phyloP scores from a whole-genome alignment of 2,113 vertebrate genomes.

The Oreochromis tanganicae region DNA sequence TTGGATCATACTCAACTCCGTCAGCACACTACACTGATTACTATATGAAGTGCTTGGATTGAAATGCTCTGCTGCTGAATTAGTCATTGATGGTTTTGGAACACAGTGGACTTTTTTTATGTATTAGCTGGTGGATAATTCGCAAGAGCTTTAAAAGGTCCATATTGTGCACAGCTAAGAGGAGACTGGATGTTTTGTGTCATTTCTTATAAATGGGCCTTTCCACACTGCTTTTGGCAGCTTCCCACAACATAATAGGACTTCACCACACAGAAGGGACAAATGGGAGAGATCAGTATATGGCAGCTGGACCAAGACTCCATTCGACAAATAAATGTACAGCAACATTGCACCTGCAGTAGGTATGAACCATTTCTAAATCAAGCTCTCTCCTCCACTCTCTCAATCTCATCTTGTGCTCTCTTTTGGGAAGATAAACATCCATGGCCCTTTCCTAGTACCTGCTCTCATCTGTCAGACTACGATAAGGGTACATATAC shows the following conservation, averaged over 20 bases:
- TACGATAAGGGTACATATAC: constrained; percentile 49
- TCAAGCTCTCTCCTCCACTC: not conserved
- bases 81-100: not conserved
- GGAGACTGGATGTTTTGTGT: not conserved
- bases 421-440: constrained; percentile 46
- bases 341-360: not conserved
- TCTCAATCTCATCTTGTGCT: not conserved
- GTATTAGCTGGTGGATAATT: not conserved
- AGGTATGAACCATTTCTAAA: not conserved
- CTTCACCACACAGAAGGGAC: not conserved
- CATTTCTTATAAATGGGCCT: constrained; percentile 2
- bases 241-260: not conserved
- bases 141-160: constrained; percentile 12
- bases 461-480: constrained; percentile 41
- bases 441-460: constrained; percentile 5
- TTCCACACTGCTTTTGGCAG: constrained; percentile 10
- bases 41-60: not conserved
- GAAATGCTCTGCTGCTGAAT: not conserved
- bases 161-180: not conserved
- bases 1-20: not conserved
- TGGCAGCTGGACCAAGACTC: not conserved
- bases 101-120: not conserved
- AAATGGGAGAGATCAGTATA: not conserved
- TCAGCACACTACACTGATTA: not conserved
- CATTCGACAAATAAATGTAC: not conserved